Evolutionary conservation across 2,888 invertebrate genomes (phyloP).

Genomic region (Escarpia spicata): DNA sequence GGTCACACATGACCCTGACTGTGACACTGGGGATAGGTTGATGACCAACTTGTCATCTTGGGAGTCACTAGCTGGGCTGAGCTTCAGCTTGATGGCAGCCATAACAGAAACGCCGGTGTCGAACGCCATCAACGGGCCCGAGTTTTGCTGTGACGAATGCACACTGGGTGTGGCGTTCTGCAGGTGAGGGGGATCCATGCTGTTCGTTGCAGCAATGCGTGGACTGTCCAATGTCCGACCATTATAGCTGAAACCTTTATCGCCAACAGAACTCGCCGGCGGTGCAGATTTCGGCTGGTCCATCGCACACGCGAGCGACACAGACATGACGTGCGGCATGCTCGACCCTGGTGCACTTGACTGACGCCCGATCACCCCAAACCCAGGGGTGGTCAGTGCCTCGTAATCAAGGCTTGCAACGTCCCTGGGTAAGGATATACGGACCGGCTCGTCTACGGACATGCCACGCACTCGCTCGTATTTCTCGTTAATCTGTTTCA

Average conservation of each 20-base stretch:
- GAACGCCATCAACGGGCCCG: not conserved
- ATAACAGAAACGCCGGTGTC: not conserved
- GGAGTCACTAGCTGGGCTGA: not conserved
- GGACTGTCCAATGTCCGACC: not conserved
- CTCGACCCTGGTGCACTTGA: not conserved
- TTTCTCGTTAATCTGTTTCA: slow-evolving; percentile 61
- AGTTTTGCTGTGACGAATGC: not conserved
- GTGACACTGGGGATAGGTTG: not conserved
- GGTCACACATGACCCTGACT: not conserved
- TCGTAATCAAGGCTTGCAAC: not conserved
- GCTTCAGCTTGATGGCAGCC: not conserved
- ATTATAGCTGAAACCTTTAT: slow-evolving; percentile 1
- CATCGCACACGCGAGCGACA: not conserved
- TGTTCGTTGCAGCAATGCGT: not conserved
- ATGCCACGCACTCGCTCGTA: not conserved
- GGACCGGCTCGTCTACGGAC: not conserved
- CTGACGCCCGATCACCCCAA: not conserved
- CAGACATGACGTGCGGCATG: not conserved
- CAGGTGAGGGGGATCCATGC: not conserved
- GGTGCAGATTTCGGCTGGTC: not conserved
- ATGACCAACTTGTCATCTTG: not conserved
- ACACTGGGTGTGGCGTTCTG: not conserved
- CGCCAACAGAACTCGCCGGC: not conserved
- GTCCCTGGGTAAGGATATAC: not conserved
- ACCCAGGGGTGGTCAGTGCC: not conserved